A percentile compares a stretch with the other conserved stretches of the same genome.
Conservation (phyloP, 2,888 invertebrate species). For the Caenorhabditis angaria region DNA sequence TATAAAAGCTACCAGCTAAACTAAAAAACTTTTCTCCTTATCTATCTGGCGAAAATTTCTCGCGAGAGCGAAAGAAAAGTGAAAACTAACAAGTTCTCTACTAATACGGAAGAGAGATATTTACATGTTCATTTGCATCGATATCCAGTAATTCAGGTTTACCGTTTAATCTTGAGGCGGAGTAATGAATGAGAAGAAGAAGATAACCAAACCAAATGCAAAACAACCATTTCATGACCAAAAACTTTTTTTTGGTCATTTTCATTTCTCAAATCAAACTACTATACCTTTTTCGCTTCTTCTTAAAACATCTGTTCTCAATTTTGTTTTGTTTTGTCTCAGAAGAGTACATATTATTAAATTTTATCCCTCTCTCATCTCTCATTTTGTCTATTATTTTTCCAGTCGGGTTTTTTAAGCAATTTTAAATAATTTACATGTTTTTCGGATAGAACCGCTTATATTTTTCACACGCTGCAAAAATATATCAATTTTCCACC, state of each 20-base stretch:
- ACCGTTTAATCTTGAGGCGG: conserved; percentile 2
- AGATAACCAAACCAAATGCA: no score
- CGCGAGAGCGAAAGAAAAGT: no score
- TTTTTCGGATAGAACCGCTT: no score
- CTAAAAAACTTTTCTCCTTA: not conserved
- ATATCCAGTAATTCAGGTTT: conserved; percentile 4
- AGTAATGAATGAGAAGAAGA: not conserved
- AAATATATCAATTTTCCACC: no score
- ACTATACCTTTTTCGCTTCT: not conserved
- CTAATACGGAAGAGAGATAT: conserved; percentile 2
- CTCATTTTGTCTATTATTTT: not conserved
- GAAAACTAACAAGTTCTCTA: not conserved
- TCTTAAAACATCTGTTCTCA: not conserved
- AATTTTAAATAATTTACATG: conserved; percentile 2
- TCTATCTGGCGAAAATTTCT: conserved; percentile 1
- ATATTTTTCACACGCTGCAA: not conserved
- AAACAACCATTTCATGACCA: not conserved
- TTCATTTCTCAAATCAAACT: not conserved
- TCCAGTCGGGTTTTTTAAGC: not conserved
- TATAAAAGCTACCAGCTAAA: not conserved
- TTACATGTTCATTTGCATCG: not conserved
- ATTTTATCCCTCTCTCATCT: not conserved
- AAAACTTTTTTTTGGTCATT: not conserved
- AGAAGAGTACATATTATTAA: not conserved
- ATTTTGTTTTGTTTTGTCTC: not conserved